Evolutionary conservation across 1,140 invertebrate species (phyloP).

Genomic region (Gryllus bimaculatus): DNA sequence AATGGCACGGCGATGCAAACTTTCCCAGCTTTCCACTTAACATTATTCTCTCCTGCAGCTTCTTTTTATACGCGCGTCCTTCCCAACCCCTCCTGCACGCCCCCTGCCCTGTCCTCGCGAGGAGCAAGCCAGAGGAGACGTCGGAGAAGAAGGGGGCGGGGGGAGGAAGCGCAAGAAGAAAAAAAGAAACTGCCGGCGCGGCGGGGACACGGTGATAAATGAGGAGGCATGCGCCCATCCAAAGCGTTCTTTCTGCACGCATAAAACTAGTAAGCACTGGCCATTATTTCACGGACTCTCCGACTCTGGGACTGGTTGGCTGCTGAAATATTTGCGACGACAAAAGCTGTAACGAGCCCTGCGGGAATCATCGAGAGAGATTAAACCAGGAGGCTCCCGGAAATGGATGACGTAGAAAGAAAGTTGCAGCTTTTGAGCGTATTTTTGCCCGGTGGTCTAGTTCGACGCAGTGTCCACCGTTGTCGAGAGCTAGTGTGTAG

Average conservation of each 20-base stretch:
- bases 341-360: slow-evolving; percentile 16
- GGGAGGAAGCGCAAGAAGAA: neutral
- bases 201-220: neutral
- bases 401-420: neutral
- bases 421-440: neutral
- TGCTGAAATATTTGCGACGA: slow-evolving; percentile 14
- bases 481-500: too few species aligned
- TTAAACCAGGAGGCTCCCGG: neutral
- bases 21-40: neutral
- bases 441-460: slow-evolving; percentile 5
- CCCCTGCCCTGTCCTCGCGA: neutral
- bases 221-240: slow-evolving; percentile 5
- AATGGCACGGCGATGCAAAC: neutral
- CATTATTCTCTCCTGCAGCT: neutral
- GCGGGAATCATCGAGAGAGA: slow-evolving; percentile 16
- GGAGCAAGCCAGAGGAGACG: neutral
- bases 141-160: neutral
- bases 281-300: slow-evolving; percentile 15
- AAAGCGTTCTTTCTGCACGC: slow-evolving; percentile 19
- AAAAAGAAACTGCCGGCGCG: neutral
- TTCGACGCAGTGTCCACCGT: neutral
- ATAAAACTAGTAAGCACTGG: slow-evolving; percentile 10
- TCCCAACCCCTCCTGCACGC: neutral
- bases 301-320: neutral
- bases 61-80: neutral